Percentiles rank a stretch among this genome's conserved stretches.
These are phyloP conservation scores for Chaenodraco wilsoni DNA, from an alignment of 2,797 vertebrate genomes.

Conservation along the genomic window DNA sequence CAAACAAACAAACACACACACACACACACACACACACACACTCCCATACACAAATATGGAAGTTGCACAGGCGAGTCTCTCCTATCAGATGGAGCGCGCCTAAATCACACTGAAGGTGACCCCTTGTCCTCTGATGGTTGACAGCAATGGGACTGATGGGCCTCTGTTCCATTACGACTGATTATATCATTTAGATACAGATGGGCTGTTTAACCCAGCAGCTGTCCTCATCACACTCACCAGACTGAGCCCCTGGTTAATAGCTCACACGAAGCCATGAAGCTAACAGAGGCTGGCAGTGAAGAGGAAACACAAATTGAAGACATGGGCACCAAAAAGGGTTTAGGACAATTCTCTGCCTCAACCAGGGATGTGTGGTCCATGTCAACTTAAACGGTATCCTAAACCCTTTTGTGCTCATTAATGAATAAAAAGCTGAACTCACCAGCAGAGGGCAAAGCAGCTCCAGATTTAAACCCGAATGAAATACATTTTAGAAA, in stretches of 20 bases:
- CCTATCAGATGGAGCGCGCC: slow-evolving; percentile 36
- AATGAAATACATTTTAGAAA: neutral
- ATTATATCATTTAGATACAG: slow-evolving; percentile 80
- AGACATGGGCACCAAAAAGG: slow-evolving; percentile 6
- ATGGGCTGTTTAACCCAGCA: slow-evolving; percentile 78
- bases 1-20: neutral
- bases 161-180: slow-evolving; percentile 76
- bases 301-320: slow-evolving; percentile 55
- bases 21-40: neutral
- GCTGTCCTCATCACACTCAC: slow-evolving; percentile 77
- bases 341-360: neutral
- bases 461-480: neutral
- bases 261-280: slow-evolving; percentile 58
- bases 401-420: neutral
- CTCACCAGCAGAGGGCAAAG: neutral
- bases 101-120: slow-evolving; percentile 68
- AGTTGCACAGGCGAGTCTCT: slow-evolving; percentile 17
- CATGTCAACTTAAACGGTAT: neutral
- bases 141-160: slow-evolving; percentile 70
- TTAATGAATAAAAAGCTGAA: neutral
- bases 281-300: slow-evolving; percentile 36
- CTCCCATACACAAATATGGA: neutral
- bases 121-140: slow-evolving; percentile 62
- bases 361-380: neutral
- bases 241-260: slow-evolving; percentile 72